Conservation (phyloP, 2,797 vertebrate species). For the Tragelaphus eurycerus region DNA sequence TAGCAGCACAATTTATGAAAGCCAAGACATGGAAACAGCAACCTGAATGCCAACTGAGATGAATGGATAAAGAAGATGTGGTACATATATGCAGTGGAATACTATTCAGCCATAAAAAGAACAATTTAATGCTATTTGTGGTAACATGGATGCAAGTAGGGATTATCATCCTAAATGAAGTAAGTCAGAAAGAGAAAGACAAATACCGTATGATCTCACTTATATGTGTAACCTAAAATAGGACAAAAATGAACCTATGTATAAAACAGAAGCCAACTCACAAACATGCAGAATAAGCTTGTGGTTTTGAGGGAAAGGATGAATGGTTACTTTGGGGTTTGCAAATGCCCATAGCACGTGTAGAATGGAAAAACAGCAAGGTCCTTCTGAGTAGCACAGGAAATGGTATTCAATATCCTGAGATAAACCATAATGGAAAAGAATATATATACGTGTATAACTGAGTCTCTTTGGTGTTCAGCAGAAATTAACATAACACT, state of each 20-base stretch:
- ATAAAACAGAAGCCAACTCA: not conserved
- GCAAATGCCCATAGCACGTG: rapidly evolving
- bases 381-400: not conserved
- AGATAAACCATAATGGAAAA: not conserved
- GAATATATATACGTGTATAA: not conserved
- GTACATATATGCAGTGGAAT: not conserved
- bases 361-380: not conserved
- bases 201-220: not conserved
- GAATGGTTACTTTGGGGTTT: not conserved
- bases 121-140: not conserved
- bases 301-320: not conserved
- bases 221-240: not conserved
- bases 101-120: not conserved
- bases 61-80: not conserved
- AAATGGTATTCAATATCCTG: not conserved
- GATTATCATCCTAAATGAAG: not conserved
- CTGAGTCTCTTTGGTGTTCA: not conserved
- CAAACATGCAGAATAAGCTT: not conserved
- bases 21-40: not conserved
- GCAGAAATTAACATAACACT: not conserved
- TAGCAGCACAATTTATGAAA: not conserved
- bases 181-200: not conserved
- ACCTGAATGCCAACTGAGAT: not conserved
- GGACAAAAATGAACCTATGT: not conserved
- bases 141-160: not conserved